A percentile compares a stretch with the other conserved stretches of the same genome.
These are phyloP conservation scores for Anolis sagrei DNA, from an alignment of 2,113 vertebrate species.

Conservation along the genomic window DNA sequence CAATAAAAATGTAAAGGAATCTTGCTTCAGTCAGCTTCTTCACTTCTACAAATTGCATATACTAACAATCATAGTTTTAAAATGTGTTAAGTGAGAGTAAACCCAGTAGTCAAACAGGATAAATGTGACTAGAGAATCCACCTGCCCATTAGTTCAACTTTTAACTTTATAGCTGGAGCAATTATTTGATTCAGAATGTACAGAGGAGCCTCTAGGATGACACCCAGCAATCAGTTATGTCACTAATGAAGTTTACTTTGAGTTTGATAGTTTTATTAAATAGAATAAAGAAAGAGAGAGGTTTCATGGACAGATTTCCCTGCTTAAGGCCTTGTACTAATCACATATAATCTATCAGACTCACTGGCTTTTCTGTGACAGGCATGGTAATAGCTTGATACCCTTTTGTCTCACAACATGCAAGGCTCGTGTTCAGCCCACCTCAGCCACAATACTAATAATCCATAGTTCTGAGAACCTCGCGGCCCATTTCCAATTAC, in stretches of 20 bases:
- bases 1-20: too few species aligned
- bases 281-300: constrained; percentile 33
- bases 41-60: not conserved
- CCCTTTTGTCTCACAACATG: constrained; percentile 36
- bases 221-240: constrained; percentile 30
- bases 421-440: not conserved
- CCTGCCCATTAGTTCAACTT: constrained; percentile 19
- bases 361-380: constrained; percentile 43
- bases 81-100: constrained; percentile 6
- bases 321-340: constrained; percentile 39
- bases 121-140: constrained; percentile 2
- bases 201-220: constrained; percentile 15
- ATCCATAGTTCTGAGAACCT: constrained; percentile 36
- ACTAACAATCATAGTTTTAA: not conserved
- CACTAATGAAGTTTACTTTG: constrained; percentile 60
- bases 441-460: constrained; percentile 2
- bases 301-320: constrained; percentile 41
- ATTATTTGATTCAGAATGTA: not conserved
- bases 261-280: constrained; percentile 50
- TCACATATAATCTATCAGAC: constrained; percentile 43
- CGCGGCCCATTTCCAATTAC: constrained; percentile 48
- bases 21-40: too few species aligned
- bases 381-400: constrained; percentile 44
- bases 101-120: constrained; percentile 31
- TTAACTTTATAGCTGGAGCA: constrained; percentile 7